Conservation (phyloP, 2,113 vertebrate species). For the Holacanthus passer region DNA sequence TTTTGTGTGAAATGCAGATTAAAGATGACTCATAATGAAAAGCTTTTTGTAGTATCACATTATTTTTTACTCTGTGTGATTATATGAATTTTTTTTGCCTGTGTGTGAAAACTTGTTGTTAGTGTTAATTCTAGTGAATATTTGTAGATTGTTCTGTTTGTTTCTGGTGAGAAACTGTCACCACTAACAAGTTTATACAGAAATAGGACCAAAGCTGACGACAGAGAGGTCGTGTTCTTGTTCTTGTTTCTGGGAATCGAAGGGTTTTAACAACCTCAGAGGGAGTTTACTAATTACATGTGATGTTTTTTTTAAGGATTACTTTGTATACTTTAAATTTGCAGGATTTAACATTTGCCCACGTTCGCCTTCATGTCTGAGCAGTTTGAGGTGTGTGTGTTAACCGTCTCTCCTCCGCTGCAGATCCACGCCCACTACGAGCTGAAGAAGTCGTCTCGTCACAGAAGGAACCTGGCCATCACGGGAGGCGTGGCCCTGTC, state of each 20-base stretch:
- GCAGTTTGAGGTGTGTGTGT: neutral
- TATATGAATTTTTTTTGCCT: neutral
- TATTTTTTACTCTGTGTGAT: neutral
- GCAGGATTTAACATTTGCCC: no score
- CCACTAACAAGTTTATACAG: neutral
- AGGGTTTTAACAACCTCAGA: neutral
- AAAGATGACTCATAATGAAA: neutral
- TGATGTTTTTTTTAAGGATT: neutral
- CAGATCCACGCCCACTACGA: slow-evolving; percentile 99
- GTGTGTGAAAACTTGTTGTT: neutral
- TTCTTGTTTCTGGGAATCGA: neutral
- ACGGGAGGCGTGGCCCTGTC: slow-evolving; percentile 97
- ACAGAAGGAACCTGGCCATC: slow-evolving; percentile 96
- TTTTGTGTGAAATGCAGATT: neutral
- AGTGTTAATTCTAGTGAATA: neutral
- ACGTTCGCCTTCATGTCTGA: neutral
- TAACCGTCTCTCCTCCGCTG: slow-evolving; percentile 13
- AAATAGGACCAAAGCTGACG: neutral
- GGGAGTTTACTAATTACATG: neutral
- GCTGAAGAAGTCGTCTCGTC: slow-evolving; percentile 94
- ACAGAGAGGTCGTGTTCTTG: neutral
- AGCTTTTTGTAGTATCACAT: neutral
- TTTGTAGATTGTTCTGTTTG: neutral
- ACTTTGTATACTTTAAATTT: neutral
- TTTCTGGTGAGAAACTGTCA: neutral